Percentiles rank a stretch among this genome's conserved stretches.
Evolutionary conservation across 2,888 invertebrate species (phyloP).

Genomic region (Isotomurus palustris): DNA sequence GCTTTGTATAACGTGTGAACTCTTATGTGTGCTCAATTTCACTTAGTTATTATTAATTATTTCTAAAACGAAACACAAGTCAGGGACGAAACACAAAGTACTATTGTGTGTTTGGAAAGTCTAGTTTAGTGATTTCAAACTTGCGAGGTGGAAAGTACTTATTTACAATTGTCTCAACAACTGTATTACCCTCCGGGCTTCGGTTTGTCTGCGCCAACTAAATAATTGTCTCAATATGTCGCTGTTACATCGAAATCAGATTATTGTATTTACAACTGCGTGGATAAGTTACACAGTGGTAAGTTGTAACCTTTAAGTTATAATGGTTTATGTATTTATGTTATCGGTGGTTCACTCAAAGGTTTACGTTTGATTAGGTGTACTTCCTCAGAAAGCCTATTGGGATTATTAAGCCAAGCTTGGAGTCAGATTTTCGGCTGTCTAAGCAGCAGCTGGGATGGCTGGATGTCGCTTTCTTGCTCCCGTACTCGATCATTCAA

Average conservation of each 20-base stretch:
- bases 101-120: too few species aligned
- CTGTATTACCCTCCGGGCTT: too few species aligned
- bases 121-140: too few species aligned
- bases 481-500: conserved; percentile 53
- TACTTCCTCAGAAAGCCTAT: conserved; percentile 53
- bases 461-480: conserved; percentile 51
- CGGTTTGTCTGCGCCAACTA: too few species aligned
- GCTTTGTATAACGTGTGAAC: conserved; percentile 45
- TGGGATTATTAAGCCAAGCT: conserved; percentile 53
- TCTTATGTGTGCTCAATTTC: not conserved
- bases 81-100: too few species aligned
- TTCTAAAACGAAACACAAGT: too few species aligned
- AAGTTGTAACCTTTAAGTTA: not conserved
- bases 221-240: not conserved
- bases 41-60: too few species aligned
- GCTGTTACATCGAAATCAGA: conserved; percentile 36
- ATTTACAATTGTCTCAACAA: too few species aligned
- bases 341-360: not conserved
- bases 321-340: too few species aligned
- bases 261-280: conserved; percentile 40
- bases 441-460: conserved; percentile 51
- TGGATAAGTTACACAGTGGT: conserved; percentile 46
- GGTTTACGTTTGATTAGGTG: conserved; percentile 29
- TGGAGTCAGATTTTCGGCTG: conserved; percentile 50
- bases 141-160: too few species aligned